Evolutionary conservation across 2,113 vertebrate species (phyloP).

Genomic region (Anhinga anhinga): DNA sequence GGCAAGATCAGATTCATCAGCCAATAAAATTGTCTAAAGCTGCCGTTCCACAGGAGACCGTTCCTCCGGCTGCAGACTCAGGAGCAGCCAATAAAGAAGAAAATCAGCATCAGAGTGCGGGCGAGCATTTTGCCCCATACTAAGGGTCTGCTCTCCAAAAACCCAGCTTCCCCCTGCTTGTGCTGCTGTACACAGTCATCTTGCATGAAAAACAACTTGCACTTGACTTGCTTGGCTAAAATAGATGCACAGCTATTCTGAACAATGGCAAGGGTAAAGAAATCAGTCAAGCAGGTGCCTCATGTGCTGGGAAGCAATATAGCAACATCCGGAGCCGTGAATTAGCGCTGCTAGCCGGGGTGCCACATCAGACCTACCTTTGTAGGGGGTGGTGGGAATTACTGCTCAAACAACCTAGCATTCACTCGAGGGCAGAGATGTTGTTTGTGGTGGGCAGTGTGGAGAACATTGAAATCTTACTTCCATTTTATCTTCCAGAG

Average conservation of each 20-base stretch:
- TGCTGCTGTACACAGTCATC: background rate
- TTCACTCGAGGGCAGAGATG: background rate
- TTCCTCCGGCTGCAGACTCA: constrained; percentile 37
- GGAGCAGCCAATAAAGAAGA: constrained; percentile 57
- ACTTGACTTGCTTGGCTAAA: background rate
- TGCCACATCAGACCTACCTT: background rate
- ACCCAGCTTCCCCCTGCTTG: background rate
- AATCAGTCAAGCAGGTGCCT: constrained; percentile 6
- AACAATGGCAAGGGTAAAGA: constrained; percentile 29
- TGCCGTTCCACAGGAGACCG: constrained; percentile 56
- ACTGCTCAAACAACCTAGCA: background rate
- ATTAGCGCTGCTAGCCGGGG: background rate
- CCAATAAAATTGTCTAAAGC: constrained; percentile 71
- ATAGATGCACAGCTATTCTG: background rate
- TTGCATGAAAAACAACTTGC: background rate
- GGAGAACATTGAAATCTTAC: background rate
- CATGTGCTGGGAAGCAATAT: background rate
- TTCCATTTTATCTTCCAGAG: background rate
- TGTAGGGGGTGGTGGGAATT: background rate
- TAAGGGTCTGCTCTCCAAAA: background rate
- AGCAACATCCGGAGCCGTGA: background rate
- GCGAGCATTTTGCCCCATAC: background rate
- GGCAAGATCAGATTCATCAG: constrained; percentile 66
- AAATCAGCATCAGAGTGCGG: background rate
- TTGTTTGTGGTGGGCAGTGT: background rate